Evolutionary conservation across 2,113 vertebrate genomes (phyloP), one percentile per base, ranked within the genome.

Genomic region (Ciconia maguari): DNA sequence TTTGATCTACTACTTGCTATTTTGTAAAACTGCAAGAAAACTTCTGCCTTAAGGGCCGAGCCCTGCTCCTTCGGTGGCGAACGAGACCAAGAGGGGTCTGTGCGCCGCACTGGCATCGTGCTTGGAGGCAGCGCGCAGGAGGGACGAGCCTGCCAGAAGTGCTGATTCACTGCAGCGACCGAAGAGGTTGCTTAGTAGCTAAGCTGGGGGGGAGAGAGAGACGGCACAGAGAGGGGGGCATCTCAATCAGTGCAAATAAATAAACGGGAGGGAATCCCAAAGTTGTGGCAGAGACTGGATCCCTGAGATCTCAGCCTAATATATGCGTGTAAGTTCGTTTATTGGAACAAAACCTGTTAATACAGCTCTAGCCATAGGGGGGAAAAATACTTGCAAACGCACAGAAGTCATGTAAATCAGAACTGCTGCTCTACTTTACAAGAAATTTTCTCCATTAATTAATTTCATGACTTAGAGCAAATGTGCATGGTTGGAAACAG

Each of bases 401-500:
- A 96, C 79, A 86, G 93, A 95, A 97, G 93, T 89, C 83, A 89
- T 96, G 95, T 95, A 96, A 97, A 96, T 98, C 96, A 94, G 93
- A 96, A 93, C 88, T 64, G 78, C 91, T 95, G 95, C 89, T 97
- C 96, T 96, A 94, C 95, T 96, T 95, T 93, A 96, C 93, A 96
- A 97, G 97, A 97, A 96, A 93, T 97, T 95, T 97, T 96, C 86
- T 88, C 83, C 75, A 97, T 98, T 98, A 98, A 98, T 98, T 98
- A 98, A 97, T 98, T 96, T 96, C 93, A 91, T 97, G 96, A 98
- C 95, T 98, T 96, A 96, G 81, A 98, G 95, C 93, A 97, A 98
- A 97, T 94, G 95, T 89, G 80, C 92, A 61, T 98, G 94, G 96
- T 29, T 96, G 97, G 97, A 97, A 97, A 93, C 64, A 79, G 86